A percentile compares a stretch with the other conserved stretches of the same genome.
These are phyloP conservation scores for Mesitornis unicolor DNA, from an alignment of 2,113 vertebrate genomes.

Conservation along the genomic window DNA sequence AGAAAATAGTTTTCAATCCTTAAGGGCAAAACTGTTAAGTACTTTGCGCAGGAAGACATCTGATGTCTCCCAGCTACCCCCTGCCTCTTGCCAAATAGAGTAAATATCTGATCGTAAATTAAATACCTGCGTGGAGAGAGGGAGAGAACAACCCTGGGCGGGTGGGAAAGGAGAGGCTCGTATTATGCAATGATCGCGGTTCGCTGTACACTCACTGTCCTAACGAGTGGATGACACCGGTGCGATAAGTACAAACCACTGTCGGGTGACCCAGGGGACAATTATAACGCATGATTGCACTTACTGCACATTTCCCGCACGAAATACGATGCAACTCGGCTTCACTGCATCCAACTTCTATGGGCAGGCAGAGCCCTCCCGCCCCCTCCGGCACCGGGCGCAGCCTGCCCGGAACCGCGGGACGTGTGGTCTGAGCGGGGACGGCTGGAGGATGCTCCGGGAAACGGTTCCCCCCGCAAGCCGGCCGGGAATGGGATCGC, in stretches of 20 bases:
- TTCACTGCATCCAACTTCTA: neutral
- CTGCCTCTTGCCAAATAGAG: neutral
- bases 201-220: neutral
- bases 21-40: slow-evolving; percentile 19
- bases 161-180: neutral
- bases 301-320: neutral
- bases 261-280: slow-evolving; percentile 35
- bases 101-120: neutral
- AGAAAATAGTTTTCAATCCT: neutral
- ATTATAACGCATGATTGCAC: slow-evolving; percentile 9
- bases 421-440: neutral
- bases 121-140: neutral
- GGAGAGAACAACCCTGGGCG: neutral
- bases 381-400: neutral
- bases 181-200: neutral
- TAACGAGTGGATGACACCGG: neutral
- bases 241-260: neutral
- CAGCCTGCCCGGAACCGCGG: neutral
- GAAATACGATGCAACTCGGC: neutral
- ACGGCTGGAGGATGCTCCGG: neutral
- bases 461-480: neutral
- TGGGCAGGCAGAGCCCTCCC: neutral
- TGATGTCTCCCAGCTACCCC: neutral
- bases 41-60: neutral
- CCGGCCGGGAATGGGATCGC: accelerated